A percentile compares a stretch with the other conserved stretches of the same genome.
Evolutionary conservation across 2,888 invertebrate genomes (phyloP).

Genomic region (Cremastinae sp.): DNA sequence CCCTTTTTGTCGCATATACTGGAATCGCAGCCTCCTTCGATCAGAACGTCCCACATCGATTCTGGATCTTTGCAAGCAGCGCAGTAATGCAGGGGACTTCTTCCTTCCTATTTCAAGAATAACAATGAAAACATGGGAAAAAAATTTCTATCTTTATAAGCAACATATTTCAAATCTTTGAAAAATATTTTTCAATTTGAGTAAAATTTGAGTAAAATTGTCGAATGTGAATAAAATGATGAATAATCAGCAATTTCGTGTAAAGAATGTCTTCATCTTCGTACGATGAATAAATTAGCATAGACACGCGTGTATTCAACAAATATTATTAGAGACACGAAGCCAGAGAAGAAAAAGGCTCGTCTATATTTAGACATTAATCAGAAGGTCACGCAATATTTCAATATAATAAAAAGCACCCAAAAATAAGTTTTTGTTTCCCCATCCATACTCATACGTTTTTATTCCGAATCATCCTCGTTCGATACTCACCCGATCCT

Average conservation of each 20-base stretch:
- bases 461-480: not conserved
- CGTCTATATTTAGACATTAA: constrained; percentile 72
- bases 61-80: constrained; percentile 84
- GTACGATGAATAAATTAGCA: constrained; percentile 8
- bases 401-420: constrained; percentile 50
- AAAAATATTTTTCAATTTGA: not conserved
- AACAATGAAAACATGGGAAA: not conserved
- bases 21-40: constrained; percentile 85
- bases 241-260: too few species aligned
- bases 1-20: constrained; percentile 83
- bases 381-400: constrained; percentile 71
- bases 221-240: not conserved
- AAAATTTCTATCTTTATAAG: not conserved
- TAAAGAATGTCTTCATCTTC: too few species aligned
- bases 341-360: constrained; percentile 71
- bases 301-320: constrained; percentile 4
- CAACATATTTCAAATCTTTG: not conserved
- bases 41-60: constrained; percentile 83
- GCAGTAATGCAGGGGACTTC: constrained; percentile 87
- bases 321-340: constrained; percentile 7
- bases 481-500: constrained; percentile 85
- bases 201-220: too few species aligned
- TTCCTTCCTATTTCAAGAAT: constrained; percentile 82
- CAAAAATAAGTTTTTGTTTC: not conserved
- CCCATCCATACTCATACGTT: too few species aligned